Base-by-base conservation (phyloP, 2,888 invertebrate genomes). In the Dolichopus griseipennis region DNA sequence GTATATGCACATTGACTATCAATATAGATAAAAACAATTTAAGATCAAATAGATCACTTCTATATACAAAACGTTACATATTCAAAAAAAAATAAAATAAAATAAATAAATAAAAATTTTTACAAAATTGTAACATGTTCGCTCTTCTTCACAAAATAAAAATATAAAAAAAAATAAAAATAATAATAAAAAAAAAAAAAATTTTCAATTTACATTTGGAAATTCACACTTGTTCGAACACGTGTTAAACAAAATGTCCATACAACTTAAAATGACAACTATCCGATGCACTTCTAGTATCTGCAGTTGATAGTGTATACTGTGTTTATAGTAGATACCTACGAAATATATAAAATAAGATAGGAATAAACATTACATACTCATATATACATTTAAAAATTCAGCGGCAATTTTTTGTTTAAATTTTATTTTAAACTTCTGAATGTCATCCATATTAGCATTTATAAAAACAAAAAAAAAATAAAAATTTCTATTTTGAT, bases 171-270 rank as follows among this genome's bases (percentile, higher is more conserved):
- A 12, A 18, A 52, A 37, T 8, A 52, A 52, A 12, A 3, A 52
- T 6, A 52, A 52, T 15, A 52, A 52, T 15, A 52, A 1, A 12
- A 52, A 52, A 52, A 18, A 15, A 4, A 4, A 7, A 7, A 52
- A 52, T 52, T 52, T 1, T 18, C 15, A 52, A 52, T 52, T 52
- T 52, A 52, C 52, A 52, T 12, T 52, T 52, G 52, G 52, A 18
- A 52, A 52, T 52, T 52, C 52, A 52, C 52, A 52, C 52, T 52
- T 52, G 52, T 52, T 52, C 2, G 1, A 52, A 52, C 52, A 52
- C 52, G 15, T 52, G 52, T 52, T 52, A 18, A 52, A 52, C 52
- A 52, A 52, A 52, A n/a, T 52, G 52, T n/a, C 52, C 52, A 52
- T 3, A 10, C 52, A 12, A 52, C 18, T 18, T 12, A 52, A 7